Base-by-base conservation (phyloP, 1,140 invertebrate species). In the Drosophila pectinifera region DNA sequence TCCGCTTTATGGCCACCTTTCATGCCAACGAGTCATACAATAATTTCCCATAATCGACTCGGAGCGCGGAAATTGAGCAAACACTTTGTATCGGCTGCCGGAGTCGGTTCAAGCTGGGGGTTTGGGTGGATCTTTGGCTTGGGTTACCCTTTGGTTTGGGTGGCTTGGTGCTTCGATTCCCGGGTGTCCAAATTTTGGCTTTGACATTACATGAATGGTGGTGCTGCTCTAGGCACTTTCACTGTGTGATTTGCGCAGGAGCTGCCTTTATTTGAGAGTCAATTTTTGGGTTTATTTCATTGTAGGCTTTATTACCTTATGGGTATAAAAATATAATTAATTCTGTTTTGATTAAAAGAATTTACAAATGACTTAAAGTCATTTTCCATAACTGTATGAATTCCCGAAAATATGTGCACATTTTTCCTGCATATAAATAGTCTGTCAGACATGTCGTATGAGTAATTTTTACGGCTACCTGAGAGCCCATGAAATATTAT, bases 21-120 rank as follows among this genome's bases (percentile, higher is more conserved):
- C 84, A 88, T 88, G 84, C 84, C 64, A 89, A 62, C 57, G 64
- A 84, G 84, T 72, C 84, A 79, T 88, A 83, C 75, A 89, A 88
- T 88, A 88, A 88, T 88, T 89, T 61, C 57, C 84, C 77, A 57
- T 88, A 88, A 89, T 88, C 84, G 80, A 74, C 80, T 64, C 62
- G 53, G 38, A 80, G 80, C 76, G 80, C 68, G 48, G 68, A 84
- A 88, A 88, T 89, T 88, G 84, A 88, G 80, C 84, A 89, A 88
- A 89, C 84, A 88, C 84, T 83, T 86, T 78, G 45, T 41, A 43
- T 57, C 38, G 58, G 46, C 49, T 36, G 41, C 16, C 24, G 34
- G 41, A 24, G 63, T 41, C 36, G 11, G 8, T 16, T 53, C n/a
- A 20, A 7, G 10, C 8, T 13, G 48, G 48, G 11, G 28, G 16